Evolutionary conservation across 1,140 invertebrate genomes (phyloP).

Genomic region (Potamilus streckersoni): DNA sequence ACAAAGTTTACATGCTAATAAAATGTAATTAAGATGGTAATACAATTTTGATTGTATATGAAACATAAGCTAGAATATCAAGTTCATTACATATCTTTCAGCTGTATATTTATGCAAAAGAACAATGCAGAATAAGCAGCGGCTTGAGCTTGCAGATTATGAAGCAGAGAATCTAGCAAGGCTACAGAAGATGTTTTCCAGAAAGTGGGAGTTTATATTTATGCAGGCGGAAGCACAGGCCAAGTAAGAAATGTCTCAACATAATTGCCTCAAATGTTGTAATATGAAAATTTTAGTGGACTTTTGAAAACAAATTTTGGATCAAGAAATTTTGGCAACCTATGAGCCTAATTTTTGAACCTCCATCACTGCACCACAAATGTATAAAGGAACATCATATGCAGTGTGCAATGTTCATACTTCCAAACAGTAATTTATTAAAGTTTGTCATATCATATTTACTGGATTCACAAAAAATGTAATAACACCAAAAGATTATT

Average conservation of each 20-base stretch:
- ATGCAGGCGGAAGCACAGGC: constrained; percentile 88
- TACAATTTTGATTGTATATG: neutral
- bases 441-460: too few species aligned
- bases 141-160: constrained; percentile 96
- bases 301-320: too few species aligned
- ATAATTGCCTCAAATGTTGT: too few species aligned
- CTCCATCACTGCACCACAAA: too few species aligned
- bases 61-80: neutral
- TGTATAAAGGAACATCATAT: too few species aligned
- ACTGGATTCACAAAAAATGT: too few species aligned
- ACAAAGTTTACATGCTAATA: neutral
- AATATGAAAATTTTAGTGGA: too few species aligned
- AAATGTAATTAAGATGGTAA: neutral
- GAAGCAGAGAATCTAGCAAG: constrained; percentile 98
- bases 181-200: constrained; percentile 98
- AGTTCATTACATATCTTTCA: constrained; percentile 66
- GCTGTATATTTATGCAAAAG: constrained; percentile 99
- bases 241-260: constrained; percentile 67
- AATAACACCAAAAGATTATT: too few species aligned
- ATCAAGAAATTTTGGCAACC: too few species aligned
- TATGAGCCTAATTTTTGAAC: too few species aligned
- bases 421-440: too few species aligned
- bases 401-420: too few species aligned
- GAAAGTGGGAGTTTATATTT: constrained; percentile 99
- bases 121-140: constrained; percentile 99